Evolutionary conservation across 2,113 vertebrate genomes (phyloP).

Genomic region (Phaethornis superciliosus): DNA sequence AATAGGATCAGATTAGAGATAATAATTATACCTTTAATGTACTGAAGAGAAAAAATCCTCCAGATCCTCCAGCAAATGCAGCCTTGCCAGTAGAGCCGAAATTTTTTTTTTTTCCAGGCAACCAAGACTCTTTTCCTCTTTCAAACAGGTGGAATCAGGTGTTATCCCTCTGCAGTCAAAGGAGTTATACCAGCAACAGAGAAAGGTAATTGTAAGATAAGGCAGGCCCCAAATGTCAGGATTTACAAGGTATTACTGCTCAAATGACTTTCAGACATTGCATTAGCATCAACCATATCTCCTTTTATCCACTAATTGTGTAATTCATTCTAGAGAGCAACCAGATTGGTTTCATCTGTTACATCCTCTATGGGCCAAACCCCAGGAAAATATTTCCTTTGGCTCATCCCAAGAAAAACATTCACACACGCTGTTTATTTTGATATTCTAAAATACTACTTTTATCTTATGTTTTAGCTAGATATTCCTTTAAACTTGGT

Average conservation of each 20-base stretch:
- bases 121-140: background rate
- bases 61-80: background rate
- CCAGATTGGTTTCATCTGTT: constrained; percentile 54
- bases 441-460: constrained; percentile 23
- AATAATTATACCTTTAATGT: background rate
- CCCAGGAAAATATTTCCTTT: constrained; percentile 58
- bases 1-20: constrained; percentile 20
- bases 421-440: constrained; percentile 36
- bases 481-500: constrained; percentile 21
- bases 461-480: constrained; percentile 51
- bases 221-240: background rate
- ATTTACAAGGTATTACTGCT: background rate
- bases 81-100: background rate
- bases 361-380: constrained; percentile 32
- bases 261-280: background rate
- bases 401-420: constrained; percentile 48
- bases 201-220: background rate
- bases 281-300: background rate
- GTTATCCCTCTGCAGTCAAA: background rate
- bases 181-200: background rate
- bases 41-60: background rate
- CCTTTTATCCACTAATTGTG: background rate
- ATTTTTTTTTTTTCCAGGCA: background rate
- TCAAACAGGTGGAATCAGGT: background rate
- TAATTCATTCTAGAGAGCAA: constrained; percentile 45